Evolutionary conservation across 2,113 vertebrate species (phyloP).

Genomic region (Dipodomys merriami): DNA sequence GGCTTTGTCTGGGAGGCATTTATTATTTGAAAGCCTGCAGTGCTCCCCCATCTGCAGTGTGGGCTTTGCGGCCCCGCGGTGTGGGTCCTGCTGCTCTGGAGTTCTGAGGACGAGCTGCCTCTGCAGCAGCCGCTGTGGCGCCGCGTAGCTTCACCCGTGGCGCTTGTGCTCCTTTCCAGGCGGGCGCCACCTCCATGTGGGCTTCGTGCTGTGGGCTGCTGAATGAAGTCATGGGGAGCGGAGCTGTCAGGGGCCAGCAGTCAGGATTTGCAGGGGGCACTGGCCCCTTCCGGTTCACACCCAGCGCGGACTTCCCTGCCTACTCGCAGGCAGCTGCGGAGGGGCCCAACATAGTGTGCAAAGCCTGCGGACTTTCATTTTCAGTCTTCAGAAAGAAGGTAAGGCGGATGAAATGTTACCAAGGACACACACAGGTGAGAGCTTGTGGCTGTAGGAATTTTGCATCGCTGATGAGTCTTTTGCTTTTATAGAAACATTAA

Average conservation of each 20-base stretch:
- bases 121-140: not conserved
- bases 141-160: not conserved
- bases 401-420: conserved; percentile 62
- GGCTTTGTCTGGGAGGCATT: not conserved
- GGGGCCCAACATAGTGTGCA: conserved; percentile 91
- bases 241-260: conserved; percentile 95
- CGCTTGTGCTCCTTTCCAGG: conserved; percentile 85
- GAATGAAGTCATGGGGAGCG: conserved; percentile 99
- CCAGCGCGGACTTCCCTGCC: conserved; percentile 92
- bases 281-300: conserved; percentile 94
- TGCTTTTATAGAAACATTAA: not conserved
- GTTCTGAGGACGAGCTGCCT: not conserved
- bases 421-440: not conserved
- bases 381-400: conserved; percentile 98
- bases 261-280: conserved; percentile 92
- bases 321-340: conserved; percentile 91
- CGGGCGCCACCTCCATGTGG: conserved; percentile 99
- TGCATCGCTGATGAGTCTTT: not conserved
- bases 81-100: not conserved
- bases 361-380: conserved; percentile 96
- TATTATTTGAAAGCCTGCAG: not conserved
- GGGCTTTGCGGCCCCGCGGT: not conserved
- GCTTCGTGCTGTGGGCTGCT: conserved; percentile 98
- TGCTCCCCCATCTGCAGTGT: not conserved
- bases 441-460: not conserved